Conservation (phyloP, 1,140 invertebrate species). For the Drosophila pallidifrons region DNA sequence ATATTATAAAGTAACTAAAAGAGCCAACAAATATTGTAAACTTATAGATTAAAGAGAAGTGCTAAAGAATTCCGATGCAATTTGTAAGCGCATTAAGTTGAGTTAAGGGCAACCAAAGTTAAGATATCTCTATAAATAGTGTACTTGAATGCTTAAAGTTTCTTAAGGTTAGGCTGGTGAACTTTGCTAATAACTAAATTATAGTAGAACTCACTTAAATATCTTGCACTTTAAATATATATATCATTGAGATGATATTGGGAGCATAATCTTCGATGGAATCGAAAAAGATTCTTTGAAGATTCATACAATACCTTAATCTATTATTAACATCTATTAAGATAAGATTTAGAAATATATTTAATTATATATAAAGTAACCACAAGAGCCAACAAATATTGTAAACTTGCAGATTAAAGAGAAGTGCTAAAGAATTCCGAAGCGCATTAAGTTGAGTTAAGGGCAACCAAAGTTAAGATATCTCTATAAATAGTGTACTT, state of each 20-base stretch:
- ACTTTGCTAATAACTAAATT: too few relatives aligned
- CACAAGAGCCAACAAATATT: conserved; percentile 4
- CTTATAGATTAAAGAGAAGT: conserved; percentile 18
- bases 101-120: background rate
- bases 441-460: background rate
- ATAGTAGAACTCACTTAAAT: too few relatives aligned
- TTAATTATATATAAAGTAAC: background rate
- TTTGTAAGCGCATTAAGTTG: background rate
- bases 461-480: background rate
- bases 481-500: background rate
- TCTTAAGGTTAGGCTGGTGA: too few relatives aligned
- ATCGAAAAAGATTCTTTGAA: too few relatives aligned
- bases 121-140: background rate
- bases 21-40: conserved; percentile 12
- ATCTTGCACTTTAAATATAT: too few relatives aligned
- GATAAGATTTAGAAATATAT: too few relatives aligned
- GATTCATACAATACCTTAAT: too few relatives aligned
- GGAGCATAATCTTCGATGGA: too few relatives aligned
- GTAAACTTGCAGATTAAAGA: conserved; percentile 25
- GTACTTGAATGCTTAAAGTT: background rate
- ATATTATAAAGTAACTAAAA: conserved; percentile 2
- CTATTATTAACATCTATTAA: too few relatives aligned
- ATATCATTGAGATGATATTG: too few relatives aligned
- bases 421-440: conserved; percentile 4
- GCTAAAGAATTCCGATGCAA: background rate